These are phyloP conservation scores for Holcopasites calliopsidis DNA, from an alignment of 1,140 invertebrate species.

Conservation along the genomic window DNA sequence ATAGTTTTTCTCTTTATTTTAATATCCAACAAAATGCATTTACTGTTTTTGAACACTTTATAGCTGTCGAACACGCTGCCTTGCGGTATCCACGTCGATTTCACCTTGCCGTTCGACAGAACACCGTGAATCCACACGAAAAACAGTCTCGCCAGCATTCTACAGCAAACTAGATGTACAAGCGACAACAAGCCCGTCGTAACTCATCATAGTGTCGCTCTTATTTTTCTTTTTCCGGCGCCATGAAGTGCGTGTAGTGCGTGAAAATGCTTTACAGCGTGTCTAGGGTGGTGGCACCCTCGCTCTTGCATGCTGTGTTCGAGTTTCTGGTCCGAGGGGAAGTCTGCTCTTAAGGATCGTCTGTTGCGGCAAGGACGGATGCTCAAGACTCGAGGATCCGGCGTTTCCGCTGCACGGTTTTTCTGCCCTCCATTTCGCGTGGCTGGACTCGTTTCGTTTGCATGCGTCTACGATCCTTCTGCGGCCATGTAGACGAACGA, in stretches of 20 bases:
- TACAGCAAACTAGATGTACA: slow-evolving; percentile 4
- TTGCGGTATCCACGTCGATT: not conserved
- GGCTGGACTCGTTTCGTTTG: slow-evolving; percentile 29
- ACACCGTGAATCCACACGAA: not conserved
- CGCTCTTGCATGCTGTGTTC: slow-evolving; percentile 18
- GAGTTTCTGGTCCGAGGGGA: slow-evolving; percentile 1
- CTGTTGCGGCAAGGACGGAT: not conserved
- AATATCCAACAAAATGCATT: too few species aligned
- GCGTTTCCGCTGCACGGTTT: slow-evolving; percentile 44
- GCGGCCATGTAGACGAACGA: slow-evolving; percentile 11
- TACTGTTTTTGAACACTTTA: too few species aligned
- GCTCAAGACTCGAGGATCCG: not conserved
- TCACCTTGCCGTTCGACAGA: not conserved
- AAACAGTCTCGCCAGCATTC: slow-evolving; percentile 15
- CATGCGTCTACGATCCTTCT: not conserved
- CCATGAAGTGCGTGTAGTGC: slow-evolving; percentile 37
- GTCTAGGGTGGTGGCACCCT: slow-evolving; percentile 1
- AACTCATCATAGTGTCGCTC: not conserved
- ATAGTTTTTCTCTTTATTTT: too few species aligned
- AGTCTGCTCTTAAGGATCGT: slow-evolving; percentile 12
- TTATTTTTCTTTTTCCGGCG: not conserved
- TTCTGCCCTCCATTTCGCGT: slow-evolving; percentile 20
- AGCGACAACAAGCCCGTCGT: not conserved
- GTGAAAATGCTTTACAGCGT: slow-evolving; percentile 38
- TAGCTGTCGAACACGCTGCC: not conserved